phyloP scores from a whole-genome alignment of 2,797 vertebrate genomes.

The Mallotus villosus region DNA sequence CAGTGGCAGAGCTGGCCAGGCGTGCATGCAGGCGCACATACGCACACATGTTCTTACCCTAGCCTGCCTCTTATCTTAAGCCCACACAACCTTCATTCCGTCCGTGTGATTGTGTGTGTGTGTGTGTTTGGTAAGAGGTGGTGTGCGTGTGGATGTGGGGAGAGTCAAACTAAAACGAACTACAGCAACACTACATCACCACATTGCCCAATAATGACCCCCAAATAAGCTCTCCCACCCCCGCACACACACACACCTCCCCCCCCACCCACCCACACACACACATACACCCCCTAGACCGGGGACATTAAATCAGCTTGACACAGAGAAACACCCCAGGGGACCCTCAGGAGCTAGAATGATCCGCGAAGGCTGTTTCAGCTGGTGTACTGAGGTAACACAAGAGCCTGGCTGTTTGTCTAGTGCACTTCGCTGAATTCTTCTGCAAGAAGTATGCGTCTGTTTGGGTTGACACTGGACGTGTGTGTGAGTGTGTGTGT shows the following conservation, averaged over 20 bases:
- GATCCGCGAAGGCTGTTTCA: constrained; percentile 44
- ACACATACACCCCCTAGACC: constrained; percentile 34
- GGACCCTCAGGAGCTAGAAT: constrained; percentile 43
- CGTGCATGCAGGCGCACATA: constrained; percentile 16
- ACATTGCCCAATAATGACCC: constrained; percentile 41
- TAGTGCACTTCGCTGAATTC: constrained; percentile 5
- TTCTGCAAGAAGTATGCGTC: not conserved
- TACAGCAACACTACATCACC: constrained; percentile 31
- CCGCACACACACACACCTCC: constrained; percentile 37
- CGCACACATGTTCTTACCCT: not conserved
- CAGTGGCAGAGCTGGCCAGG: constrained; percentile 10
- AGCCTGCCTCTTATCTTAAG: constrained; percentile 27
- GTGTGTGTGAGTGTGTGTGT: constrained; percentile 7
- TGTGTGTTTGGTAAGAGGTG: not conserved
- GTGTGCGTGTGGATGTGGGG: not conserved
- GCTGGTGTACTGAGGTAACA: constrained; percentile 45
- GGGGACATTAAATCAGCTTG: not conserved
- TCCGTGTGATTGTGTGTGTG: not conserved
- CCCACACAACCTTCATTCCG: constrained; percentile 19
- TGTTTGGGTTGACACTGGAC: not conserved
- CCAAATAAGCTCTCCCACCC: constrained; percentile 29
- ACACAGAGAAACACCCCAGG: constrained; percentile 26
- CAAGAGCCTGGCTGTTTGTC: constrained; percentile 35
- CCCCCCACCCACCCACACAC: constrained; percentile 20
- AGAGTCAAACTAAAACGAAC: not conserved